Evolutionary conservation across 2,797 vertebrate species (phyloP).

Genomic region (Micropoecilia bifurca): DNA sequence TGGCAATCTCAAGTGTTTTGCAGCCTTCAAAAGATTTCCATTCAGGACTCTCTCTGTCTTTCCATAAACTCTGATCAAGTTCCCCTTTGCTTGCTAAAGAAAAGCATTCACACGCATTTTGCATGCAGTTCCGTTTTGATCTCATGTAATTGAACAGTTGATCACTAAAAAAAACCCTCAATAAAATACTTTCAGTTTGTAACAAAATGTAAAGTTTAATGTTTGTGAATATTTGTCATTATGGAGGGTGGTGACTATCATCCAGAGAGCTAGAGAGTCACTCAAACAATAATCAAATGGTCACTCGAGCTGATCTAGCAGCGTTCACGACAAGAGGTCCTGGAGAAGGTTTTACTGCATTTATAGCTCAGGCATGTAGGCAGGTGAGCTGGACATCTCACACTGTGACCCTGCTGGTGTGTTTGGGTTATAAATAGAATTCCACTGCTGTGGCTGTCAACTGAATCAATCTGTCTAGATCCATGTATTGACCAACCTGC

Average conservation of each 20-base stretch:
- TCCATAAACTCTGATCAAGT: not conserved
- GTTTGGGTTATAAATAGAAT: constrained; percentile 73
- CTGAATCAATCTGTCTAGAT: constrained; percentile 65
- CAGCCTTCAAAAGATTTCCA: not conserved
- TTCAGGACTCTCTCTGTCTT: not conserved
- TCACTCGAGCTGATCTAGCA: not conserved
- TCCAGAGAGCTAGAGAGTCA: not conserved
- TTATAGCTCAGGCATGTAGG: constrained; percentile 18
- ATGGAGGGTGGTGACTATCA: not conserved
- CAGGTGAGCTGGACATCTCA: constrained; percentile 52
- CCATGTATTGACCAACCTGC: constrained; percentile 60
- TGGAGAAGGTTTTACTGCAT: not conserved
- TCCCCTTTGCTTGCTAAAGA: not conserved
- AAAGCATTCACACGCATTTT: not conserved
- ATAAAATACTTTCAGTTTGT: not conserved
- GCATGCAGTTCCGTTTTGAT: not conserved
- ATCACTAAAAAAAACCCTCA: not conserved
- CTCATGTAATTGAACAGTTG: not conserved
- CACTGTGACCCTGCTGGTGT: constrained; percentile 37
- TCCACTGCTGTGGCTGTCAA: constrained; percentile 47
- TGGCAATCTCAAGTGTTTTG: not conserved
- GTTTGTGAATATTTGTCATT: not conserved
- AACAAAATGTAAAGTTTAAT: not conserved
- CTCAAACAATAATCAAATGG: not conserved
- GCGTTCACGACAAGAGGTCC: not conserved